Conservation (phyloP, 1,140 invertebrate species). For the Eulimnadia texana region DNA sequence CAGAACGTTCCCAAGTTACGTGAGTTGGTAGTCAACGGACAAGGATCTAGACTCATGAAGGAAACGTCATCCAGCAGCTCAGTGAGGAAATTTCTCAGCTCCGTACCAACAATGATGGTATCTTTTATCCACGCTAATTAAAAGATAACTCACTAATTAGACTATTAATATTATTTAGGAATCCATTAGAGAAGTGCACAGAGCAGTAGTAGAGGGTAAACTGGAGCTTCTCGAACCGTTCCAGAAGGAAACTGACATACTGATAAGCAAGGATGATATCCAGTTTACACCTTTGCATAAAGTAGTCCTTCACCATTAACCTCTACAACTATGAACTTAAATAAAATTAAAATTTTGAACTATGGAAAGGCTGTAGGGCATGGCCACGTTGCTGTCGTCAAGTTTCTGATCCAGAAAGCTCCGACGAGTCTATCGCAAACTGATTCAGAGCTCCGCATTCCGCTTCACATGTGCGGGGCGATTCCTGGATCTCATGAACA, state of each 20-base stretch:
- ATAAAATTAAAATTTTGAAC: slow-evolving; percentile 9
- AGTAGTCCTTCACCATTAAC: slow-evolving; percentile 34
- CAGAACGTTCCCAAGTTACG: slow-evolving; percentile 65
- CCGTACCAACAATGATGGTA: slow-evolving; percentile 77
- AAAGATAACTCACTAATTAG: background rate
- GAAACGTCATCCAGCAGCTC: slow-evolving; percentile 67
- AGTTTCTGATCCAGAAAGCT: slow-evolving; percentile 50
- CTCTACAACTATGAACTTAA: background rate
- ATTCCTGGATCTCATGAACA: slow-evolving; percentile 42
- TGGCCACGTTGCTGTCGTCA: slow-evolving; percentile 50
- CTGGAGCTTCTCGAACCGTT: slow-evolving; percentile 17
- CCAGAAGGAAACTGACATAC: slow-evolving; percentile 33
- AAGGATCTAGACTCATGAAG: slow-evolving; percentile 57
- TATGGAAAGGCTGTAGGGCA: slow-evolving; percentile 57
- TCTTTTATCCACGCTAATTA: slow-evolving; percentile 20
- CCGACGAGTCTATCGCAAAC: slow-evolving; percentile 47
- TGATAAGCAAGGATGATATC: slow-evolving; percentile 62
- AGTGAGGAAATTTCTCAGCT: slow-evolving; percentile 64
- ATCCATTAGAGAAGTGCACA: slow-evolving; percentile 9
- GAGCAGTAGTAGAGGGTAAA: slow-evolving; percentile 20
- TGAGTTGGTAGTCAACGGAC: slow-evolving; percentile 71
- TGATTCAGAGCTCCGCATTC: slow-evolving; percentile 71
- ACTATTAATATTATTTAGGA: background rate
- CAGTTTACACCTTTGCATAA: slow-evolving; percentile 68
- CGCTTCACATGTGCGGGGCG: slow-evolving; percentile 77